A percentile compares a stretch with the other conserved stretches of the same genome.
phyloP scores from a whole-genome alignment of 1,140 invertebrate genomes.

The Goniozus legneri region DNA sequence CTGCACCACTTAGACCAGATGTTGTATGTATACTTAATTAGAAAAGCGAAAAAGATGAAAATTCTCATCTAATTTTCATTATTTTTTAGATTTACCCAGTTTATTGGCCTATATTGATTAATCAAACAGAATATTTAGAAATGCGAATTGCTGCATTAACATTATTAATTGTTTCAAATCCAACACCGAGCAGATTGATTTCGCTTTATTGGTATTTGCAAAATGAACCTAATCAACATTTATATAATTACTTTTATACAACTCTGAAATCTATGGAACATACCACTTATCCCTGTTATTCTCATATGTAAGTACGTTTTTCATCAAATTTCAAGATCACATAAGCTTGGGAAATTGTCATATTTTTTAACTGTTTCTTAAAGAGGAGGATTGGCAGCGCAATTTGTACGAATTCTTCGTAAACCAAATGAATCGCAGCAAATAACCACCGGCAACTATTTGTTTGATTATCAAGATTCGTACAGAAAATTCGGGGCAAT shows the following conservation, averaged over 20 bases:
- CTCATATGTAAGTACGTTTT: constrained; percentile 55
- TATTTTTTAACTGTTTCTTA: not conserved
- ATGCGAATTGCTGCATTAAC: constrained; percentile 64
- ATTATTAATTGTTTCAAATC: constrained; percentile 60
- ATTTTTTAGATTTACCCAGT: constrained; percentile 57
- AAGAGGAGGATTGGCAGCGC: constrained; percentile 58
- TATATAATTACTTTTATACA: constrained; percentile 70
- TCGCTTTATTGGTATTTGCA: constrained; percentile 68
- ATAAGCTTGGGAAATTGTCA: not conserved
- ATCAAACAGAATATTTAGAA: constrained; percentile 64
- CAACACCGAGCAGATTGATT: constrained; percentile 62
- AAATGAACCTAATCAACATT: constrained; percentile 59
- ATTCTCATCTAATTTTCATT: constrained; percentile 4
- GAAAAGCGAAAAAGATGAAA: too few relatives aligned
- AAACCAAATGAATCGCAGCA: constrained; percentile 49
- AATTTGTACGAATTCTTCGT: constrained; percentile 57
- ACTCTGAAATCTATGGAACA: constrained; percentile 66
- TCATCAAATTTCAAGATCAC: not conserved
- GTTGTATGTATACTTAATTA: too few relatives aligned
- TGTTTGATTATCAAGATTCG: constrained; percentile 62
- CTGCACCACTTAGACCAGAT: constrained; percentile 54
- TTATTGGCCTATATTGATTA: constrained; percentile 68
- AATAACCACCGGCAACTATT: constrained; percentile 63
- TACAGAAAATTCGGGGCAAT: constrained; percentile 60
- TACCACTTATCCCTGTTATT: constrained; percentile 63